Evolutionary conservation across 2,888 invertebrate genomes (phyloP), one percentile per base, ranked within the genome.

Genomic region (Dermolepida albohirtum): DNA sequence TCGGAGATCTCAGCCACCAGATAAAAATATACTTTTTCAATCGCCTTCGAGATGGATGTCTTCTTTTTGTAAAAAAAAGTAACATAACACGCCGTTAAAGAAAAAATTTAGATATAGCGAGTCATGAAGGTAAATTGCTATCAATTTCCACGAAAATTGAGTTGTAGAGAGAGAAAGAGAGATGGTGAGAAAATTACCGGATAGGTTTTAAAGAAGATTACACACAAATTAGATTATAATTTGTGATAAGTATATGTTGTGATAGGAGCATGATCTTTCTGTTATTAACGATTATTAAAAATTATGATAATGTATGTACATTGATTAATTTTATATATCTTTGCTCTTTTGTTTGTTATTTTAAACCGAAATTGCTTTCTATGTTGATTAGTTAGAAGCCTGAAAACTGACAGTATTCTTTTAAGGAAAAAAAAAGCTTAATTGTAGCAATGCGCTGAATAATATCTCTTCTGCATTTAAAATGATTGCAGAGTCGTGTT

Each of bases 41-140:
- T 17, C 16, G 8, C 41, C 16, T 11, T 39, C n/a, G 17, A 11
- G 16, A 11, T 41, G 17, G 17, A 55, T 55, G 16, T 16, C 16
- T n/a, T 11, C 47, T 47, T 47, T 47, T 17, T 17, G 41, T 55
- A 16, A 50, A 22, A 17, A n/a, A 22, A 17, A n/a, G n/a, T 51
- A 51, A n/a, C n/a, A 34, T 27, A 34, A 34, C 34, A 34, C 6
- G 29, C 10, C 50, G 12, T 12, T 4, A 7, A 12, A 29, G 29
- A 51, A 51, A 51, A 51, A 51, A 14, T 16, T 55, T 1, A 11
- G n/a, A 43, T 55, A 16, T 11, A n/a, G 12, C 55, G 11, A 55
- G 55, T 55, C 55, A 55, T 41, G 55, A 55, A 40, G 10, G 40
- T 55, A 41, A 55, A 55, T 55, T 55, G 55, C 55, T 22, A 16